These are phyloP conservation scores for Tachysurus vachellii DNA, from an alignment of 2,113 vertebrate species.

Conservation along the genomic window DNA sequence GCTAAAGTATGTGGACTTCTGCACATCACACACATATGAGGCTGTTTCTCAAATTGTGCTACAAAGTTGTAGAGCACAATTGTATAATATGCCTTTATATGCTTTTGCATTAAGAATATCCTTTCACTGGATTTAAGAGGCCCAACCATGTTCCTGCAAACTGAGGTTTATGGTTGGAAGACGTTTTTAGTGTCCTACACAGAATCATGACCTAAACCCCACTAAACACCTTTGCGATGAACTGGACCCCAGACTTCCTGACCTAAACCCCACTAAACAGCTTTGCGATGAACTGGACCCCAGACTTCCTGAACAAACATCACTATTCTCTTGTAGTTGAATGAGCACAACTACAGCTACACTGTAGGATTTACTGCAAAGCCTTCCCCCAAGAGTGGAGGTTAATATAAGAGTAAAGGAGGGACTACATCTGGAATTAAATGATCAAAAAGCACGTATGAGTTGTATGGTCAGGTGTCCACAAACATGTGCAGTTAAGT, in stretches of 20 bases:
- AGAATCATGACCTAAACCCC: not conserved
- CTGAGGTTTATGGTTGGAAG: not conserved
- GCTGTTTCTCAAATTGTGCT: not conserved
- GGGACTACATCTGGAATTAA: not conserved
- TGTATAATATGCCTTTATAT: not conserved
- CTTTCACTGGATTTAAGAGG: not conserved
- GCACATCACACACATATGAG: not conserved
- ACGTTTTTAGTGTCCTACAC: not conserved
- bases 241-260: too few relatives aligned
- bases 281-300: not conserved
- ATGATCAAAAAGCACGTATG: not conserved
- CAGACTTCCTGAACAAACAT: not conserved
- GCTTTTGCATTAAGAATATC: not conserved
- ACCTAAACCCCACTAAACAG: not conserved
- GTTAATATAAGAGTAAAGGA: not conserved
- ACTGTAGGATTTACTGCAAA: not conserved
- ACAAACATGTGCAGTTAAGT: not conserved
- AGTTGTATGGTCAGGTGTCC: not conserved
- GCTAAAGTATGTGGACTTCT: not conserved
- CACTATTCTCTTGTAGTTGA: not conserved
- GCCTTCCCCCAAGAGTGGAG: not conserved
- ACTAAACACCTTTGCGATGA: not conserved
- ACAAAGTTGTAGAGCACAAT: not conserved
- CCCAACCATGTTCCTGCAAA: not conserved
- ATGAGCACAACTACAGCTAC: not conserved